Evolutionary conservation across 1,140 invertebrate species (phyloP), one percentile per base, ranked within the genome.

Genomic region (Panagrolaimus sp.): DNA sequence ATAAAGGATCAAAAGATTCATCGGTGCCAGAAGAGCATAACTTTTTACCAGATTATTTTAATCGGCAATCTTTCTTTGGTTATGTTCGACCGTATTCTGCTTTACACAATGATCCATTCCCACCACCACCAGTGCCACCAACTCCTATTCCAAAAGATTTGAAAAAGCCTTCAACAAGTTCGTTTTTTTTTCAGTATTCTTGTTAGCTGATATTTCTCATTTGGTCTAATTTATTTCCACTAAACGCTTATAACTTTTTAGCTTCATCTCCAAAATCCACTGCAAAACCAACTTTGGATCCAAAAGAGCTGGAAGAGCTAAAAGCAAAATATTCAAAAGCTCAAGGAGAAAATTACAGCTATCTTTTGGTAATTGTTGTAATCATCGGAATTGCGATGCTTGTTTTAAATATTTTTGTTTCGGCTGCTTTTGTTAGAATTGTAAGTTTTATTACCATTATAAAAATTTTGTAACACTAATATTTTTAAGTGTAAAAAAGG

Each of bases 1-100:
- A 97, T 79, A 25, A 88, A 90, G 48, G 90, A 90, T 25, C 76
- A 70, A 62, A 73, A 66, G 72, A 91, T 91, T 78, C 90, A 92
- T 20, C 91, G 90, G 8, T 87, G 31, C 68, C 69, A n/a, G 80
- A 78, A 70, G 81, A 82, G 51, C 80, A 82, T 53, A 68, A 83
- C 57, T 77, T 82, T 44, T 88, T 92, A 67, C 86, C 96, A 0
- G 88, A 90, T 43, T 88, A 91, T 70, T 83, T 80, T 46, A 74
- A 78, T 25, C 71, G 69, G 25, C 66, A 81, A n/a, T 72, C 71
- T 11, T 82, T 82, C 57, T 82, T 74, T 53, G 80, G 80, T 43
- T 75, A 72, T 25, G 77, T 77, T 0, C 74, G 83, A 16, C 74
- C 83, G 3, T 74, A 83, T 38, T 70, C 74, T 9, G 76, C 69